Percentiles rank a stretch among this genome's conserved stretches.
Conservation (phyloP, 1,140 invertebrate genomes). For the Chymomyza costata region DNA sequence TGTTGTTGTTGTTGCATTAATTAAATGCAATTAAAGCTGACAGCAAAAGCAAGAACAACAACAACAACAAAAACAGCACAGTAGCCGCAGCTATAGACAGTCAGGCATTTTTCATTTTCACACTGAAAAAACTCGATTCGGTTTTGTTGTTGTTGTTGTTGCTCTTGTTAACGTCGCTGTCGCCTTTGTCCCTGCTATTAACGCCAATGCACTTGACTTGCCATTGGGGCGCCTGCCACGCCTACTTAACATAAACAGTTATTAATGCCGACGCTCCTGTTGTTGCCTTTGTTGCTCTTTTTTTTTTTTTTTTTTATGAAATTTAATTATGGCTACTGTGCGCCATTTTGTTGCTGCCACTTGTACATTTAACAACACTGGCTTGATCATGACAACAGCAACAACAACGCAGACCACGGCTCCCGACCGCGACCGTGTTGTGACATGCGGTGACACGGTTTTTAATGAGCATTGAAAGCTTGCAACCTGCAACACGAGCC, state of each 20-base stretch:
- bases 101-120: conserved; percentile 15
- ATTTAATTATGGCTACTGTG: conserved; percentile 41
- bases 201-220: no score
- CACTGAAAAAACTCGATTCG: conserved; percentile 13
- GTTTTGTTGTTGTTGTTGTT: conserved; percentile 6
- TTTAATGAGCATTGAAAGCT: conserved; percentile 27
- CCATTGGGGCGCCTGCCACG: no score
- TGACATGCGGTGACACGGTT: conserved; percentile 33
- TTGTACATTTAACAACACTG: no score
- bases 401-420: no score
- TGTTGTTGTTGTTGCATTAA: conserved; percentile 35
- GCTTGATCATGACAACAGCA: background rate
- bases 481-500: no score
- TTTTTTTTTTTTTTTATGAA: conserved; percentile 21
- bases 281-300: conserved; percentile 1
- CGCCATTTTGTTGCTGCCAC: conserved; percentile 1
- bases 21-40: conserved; percentile 49
- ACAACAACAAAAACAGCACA: no score
- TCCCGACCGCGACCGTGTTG: conserved; percentile 13
- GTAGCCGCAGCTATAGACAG: no score
- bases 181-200: no score
- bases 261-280: background rate
- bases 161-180: background rate
- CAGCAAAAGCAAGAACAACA: conserved; percentile 20
- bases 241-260: conserved; percentile 8